Evolutionary conservation across 2,797 vertebrate species (phyloP).

Genomic region (Staurois parvus): DNA sequence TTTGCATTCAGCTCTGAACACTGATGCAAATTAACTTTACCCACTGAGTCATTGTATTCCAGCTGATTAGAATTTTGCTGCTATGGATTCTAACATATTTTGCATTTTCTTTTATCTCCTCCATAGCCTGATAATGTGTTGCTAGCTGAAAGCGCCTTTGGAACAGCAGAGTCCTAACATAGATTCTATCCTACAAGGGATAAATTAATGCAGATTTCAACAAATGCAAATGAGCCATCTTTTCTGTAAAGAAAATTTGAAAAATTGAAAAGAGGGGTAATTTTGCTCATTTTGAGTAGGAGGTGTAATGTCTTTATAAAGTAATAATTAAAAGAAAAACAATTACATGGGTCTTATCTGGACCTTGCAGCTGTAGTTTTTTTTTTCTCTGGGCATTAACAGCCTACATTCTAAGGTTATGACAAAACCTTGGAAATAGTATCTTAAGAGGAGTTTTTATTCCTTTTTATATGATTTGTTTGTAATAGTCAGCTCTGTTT

Average conservation of each 20-base stretch:
- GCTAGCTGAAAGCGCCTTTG: slow-evolving; percentile 47
- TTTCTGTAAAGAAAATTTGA: slow-evolving; percentile 56
- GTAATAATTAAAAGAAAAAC: slow-evolving; percentile 81
- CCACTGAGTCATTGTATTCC: slow-evolving; percentile 61
- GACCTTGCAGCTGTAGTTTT: slow-evolving; percentile 76
- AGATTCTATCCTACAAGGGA: slow-evolving; percentile 63
- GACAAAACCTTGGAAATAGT: slow-evolving; percentile 81
- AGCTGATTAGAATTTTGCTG: slow-evolving; percentile 62
- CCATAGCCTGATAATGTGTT: slow-evolving; percentile 58
- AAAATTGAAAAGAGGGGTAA: slow-evolving; percentile 67
- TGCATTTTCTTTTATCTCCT: slow-evolving; percentile 61
- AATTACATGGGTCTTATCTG: slow-evolving; percentile 79
- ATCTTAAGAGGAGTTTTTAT: slow-evolving; percentile 81
- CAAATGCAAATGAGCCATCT: slow-evolving; percentile 69
- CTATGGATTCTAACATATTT: slow-evolving; percentile 61
- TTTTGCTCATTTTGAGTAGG: slow-evolving; percentile 72
- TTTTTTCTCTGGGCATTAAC: slow-evolving; percentile 72
- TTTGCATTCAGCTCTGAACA: slow-evolving; percentile 58
- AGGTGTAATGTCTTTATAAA: slow-evolving; percentile 82
- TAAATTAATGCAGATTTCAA: slow-evolving; percentile 71
- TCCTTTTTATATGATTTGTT: slow-evolving; percentile 82
- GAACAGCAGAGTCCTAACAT: slow-evolving; percentile 47
- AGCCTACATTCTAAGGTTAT: slow-evolving; percentile 75
- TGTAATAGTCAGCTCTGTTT: slow-evolving; percentile 85
- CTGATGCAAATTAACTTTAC: slow-evolving; percentile 60